These are phyloP conservation scores for Ascaphus truei DNA, from an alignment of 2,113 vertebrate species.

Conservation along the genomic window DNA sequence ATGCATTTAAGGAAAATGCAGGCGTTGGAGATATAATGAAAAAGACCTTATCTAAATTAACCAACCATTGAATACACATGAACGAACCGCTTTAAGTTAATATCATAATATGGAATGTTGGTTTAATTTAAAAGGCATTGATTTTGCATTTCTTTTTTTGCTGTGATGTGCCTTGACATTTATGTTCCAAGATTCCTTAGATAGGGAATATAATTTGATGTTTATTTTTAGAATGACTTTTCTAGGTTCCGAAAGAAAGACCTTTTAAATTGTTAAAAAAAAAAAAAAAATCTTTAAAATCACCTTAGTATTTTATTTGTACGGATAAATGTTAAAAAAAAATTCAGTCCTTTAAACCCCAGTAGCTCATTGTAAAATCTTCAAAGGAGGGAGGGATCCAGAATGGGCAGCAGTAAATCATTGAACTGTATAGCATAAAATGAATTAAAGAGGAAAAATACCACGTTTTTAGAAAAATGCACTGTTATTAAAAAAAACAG, in stretches of 20 bases:
- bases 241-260: constrained; percentile 10
- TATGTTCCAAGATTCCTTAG: constrained; percentile 24
- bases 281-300: constrained; percentile 30
- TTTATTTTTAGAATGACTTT: constrained; percentile 32
- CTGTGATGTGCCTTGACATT: constrained; percentile 25
- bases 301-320: constrained; percentile 28
- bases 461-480: no score
- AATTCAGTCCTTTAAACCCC: no score
- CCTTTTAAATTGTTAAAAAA: constrained; percentile 26
- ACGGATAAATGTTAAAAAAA: neutral
- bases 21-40: neutral
- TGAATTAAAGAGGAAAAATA: no score
- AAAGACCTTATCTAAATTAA: neutral
- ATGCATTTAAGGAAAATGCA: neutral
- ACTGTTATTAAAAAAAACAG: no score
- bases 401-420: no score
- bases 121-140: constrained; percentile 28
- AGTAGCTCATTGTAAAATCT: no score
- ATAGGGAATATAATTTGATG: constrained; percentile 30
- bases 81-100: neutral
- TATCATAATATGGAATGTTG: constrained; percentile 25
- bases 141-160: constrained; percentile 24
- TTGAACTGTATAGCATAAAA: no score
- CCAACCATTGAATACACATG: neutral
- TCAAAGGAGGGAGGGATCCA: no score